These are phyloP conservation scores for Pipra filicauda DNA, from an alignment of 2,113 vertebrate species.

Conservation along the genomic window DNA sequence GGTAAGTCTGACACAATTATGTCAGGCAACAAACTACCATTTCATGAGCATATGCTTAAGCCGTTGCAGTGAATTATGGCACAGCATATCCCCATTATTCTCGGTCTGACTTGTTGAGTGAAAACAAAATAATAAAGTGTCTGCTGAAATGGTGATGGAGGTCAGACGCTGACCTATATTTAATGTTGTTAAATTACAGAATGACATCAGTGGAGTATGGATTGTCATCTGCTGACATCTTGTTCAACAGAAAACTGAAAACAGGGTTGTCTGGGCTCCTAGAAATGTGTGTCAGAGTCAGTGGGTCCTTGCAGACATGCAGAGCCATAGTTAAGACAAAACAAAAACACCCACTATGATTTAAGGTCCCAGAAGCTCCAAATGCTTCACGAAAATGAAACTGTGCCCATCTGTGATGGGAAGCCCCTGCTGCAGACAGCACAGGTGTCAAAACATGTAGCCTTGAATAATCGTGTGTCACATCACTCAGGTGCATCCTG, in stretches of 20 bases:
- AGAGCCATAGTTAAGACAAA: not conserved
- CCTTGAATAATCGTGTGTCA: not conserved
- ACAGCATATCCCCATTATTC: not conserved
- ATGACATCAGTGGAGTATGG: not conserved
- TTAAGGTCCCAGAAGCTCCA: not conserved
- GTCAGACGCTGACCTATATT: slow-evolving; percentile 3
- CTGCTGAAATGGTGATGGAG: not conserved
- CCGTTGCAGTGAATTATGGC: slow-evolving; percentile 19
- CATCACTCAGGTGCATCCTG: not conserved
- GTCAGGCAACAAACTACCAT: slow-evolving; percentile 16
- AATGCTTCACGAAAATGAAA: not conserved
- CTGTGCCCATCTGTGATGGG: not conserved
- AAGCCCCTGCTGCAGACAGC: not conserved
- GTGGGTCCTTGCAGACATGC: not conserved
- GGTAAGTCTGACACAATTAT: not conserved
- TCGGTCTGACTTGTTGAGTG: not conserved
- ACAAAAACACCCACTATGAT: not conserved
- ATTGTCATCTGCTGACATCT: slow-evolving; percentile 18
- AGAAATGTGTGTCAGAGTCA: not conserved
- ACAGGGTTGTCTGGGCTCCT: not conserved
- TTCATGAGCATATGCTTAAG: slow-evolving; percentile 5
- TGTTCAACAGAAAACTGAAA: not conserved
- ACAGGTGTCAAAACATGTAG: not conserved
- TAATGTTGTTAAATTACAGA: slow-evolving; percentile 7
- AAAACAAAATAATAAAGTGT: slow-evolving; percentile 41